Base-by-base conservation (phyloP, 2,888 invertebrate species). In the Glaucopsyche alexis region DNA sequence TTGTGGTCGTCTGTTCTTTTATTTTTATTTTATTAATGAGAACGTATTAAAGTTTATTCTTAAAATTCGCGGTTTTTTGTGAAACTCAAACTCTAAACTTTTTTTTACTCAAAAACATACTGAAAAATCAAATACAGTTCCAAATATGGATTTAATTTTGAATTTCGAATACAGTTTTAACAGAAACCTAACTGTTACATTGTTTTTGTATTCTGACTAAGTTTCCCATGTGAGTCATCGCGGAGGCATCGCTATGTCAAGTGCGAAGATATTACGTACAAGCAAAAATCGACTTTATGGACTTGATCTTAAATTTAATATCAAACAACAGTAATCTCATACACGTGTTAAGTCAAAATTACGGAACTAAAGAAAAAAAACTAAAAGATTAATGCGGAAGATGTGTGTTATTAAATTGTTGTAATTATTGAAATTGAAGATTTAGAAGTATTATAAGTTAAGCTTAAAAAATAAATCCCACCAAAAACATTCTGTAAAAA, bases 151-250 rank as follows among this genome's bases (percentile, higher is more conserved):
- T 16, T 45, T 45, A 45, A 16, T 6, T 6, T 13, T 7, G 8
- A 38, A 60, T 60, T 69, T 49, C 14, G 7, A 14, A 69, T 8
- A 49, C 42, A 11, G 67, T 29, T 69, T 29, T 29, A 69, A 29
- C 47, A 38, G 29, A n/a, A 67, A 67, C 2, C 1, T 67, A 42
- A 49, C 69, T 69, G 19, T 69, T 47, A 8, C 29, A 49, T 49
- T 69, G 69, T 69, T 69, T 69, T 49, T 42, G 13, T 29, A 14
- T 14, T 67, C 67, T 45, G 42, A 13, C 7, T 13, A 69, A 11
- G 47, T 49, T 67, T 69, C 69, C 29, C 69, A 69, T 47, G 7
- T 69, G 69, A 69, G 14, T 69, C 69, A 69, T 16, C 45, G n/a
- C 4, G 47, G 60, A 67, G 29, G 55, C 29, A 42, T 67, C 13